These are phyloP conservation scores for Dicentrarchus labrax DNA, from an alignment of 2,113 vertebrate species.

Conservation along the genomic window DNA sequence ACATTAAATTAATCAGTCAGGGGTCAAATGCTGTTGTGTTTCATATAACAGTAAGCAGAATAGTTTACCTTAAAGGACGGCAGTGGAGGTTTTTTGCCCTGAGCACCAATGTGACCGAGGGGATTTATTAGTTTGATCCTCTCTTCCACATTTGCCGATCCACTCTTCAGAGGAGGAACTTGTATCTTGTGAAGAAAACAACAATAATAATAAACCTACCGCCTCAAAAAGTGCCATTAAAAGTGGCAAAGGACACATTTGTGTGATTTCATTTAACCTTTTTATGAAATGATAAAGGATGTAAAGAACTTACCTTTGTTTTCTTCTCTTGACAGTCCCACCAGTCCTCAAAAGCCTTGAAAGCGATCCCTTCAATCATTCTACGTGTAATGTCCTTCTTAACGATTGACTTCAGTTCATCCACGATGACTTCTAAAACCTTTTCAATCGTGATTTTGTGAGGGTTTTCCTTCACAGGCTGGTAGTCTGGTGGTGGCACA, in stretches of 20 bases:
- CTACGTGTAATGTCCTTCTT: constrained; percentile 94
- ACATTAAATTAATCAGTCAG: not conserved
- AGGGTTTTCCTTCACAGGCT: constrained; percentile 85
- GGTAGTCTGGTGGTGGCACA: constrained; percentile 90
- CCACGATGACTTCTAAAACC: constrained; percentile 90
- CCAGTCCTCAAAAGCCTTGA: constrained; percentile 96
- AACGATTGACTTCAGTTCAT: constrained; percentile 94
- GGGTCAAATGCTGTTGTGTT: not conserved
- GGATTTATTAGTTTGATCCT: constrained; percentile 86
- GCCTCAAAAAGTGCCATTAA: not conserved
- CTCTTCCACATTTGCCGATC: constrained; percentile 85
- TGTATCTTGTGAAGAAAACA: constrained; percentile 80
- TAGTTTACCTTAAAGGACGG: constrained; percentile 94
- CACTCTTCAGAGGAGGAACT: constrained; percentile 87
- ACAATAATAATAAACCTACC: not conserved
- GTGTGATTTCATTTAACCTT: not conserved
- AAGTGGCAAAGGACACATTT: too few species aligned
- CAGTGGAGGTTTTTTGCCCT: constrained; percentile 89
- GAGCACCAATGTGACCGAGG: constrained; percentile 82
- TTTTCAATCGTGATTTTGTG: constrained; percentile 92
- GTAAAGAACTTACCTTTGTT: constrained; percentile 87
- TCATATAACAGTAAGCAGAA: not conserved
- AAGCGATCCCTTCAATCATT: constrained; percentile 95
- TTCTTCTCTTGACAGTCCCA: constrained; percentile 93
- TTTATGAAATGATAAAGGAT: not conserved